These are phyloP conservation scores for Drosophila simulans DNA, from an alignment of 1,140 invertebrate species.

Conservation along the genomic window DNA sequence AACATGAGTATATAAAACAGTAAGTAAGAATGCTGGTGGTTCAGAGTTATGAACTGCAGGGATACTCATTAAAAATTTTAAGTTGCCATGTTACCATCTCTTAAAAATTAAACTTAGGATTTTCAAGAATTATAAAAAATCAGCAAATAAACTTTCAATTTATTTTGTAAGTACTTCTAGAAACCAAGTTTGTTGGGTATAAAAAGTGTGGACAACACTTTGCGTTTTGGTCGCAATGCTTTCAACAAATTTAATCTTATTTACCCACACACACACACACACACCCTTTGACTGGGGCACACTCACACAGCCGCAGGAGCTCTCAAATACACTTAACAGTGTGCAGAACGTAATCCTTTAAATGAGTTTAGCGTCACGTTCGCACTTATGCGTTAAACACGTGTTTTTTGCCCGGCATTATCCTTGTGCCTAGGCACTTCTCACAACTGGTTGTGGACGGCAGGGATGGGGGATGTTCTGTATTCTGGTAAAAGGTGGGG, in stretches of 20 bases:
- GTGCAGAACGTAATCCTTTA: constrained; percentile 76
- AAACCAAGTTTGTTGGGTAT: not conserved
- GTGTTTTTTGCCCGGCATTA: constrained; percentile 78
- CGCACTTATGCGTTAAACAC: constrained; percentile 82
- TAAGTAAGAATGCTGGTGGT: constrained; percentile 7
- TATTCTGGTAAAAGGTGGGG: not conserved
- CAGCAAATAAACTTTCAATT: not conserved
- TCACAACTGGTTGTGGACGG: constrained; percentile 18
- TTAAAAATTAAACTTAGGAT: no score
- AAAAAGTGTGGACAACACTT: constrained; percentile 58
- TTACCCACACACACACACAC: constrained; percentile 52
- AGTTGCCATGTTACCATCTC: no score
- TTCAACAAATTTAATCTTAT: constrained; percentile 81
- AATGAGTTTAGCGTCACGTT: constrained; percentile 83
- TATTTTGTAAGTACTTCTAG: not conserved
- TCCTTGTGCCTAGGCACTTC: constrained; percentile 65
- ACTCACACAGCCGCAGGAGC: constrained; percentile 18
- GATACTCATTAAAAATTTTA: constrained; percentile 4
- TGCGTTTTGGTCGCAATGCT: constrained; percentile 49
- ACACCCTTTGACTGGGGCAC: constrained; percentile 25
- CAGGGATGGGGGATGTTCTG: not conserved
- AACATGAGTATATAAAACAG: constrained; percentile 18
- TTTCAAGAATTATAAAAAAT: no score
- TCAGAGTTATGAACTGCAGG: not conserved
- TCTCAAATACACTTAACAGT: constrained; percentile 52